Conservation (phyloP, 2,888 invertebrate species). For the Mimas tiliae region DNA sequence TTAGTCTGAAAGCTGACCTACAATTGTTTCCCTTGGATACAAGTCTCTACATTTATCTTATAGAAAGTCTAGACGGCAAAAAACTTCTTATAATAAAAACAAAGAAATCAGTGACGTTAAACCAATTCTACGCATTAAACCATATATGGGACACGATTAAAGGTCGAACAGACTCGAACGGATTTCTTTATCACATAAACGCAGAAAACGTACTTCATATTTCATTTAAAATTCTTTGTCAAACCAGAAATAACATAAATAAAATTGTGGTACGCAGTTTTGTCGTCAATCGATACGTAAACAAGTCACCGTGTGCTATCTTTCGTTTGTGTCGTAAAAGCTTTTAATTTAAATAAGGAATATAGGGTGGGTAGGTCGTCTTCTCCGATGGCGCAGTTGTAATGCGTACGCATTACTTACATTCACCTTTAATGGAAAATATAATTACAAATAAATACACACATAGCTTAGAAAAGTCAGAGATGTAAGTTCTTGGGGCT, state of each 20-base stretch:
- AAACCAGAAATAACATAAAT: neutral
- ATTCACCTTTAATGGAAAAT: too few relatives aligned
- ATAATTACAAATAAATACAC: too few relatives aligned
- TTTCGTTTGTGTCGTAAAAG: neutral
- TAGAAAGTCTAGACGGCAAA: neutral
- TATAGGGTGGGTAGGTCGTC: too few relatives aligned
- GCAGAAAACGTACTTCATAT: neutral
- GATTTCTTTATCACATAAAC: constrained; percentile 12
- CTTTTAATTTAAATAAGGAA: neutral
- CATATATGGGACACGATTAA: constrained; percentile 2
- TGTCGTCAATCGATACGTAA: too few relatives aligned
- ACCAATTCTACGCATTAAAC: neutral
- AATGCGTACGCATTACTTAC: too few relatives aligned
- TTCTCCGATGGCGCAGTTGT: too few relatives aligned
- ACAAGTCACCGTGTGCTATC: neutral
- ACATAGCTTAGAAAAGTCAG: too few relatives aligned
- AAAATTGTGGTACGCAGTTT: too few relatives aligned
- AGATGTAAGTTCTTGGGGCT: too few relatives aligned
- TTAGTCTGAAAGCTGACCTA: too few relatives aligned
- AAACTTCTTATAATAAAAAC: neutral
- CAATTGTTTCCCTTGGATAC: neutral
- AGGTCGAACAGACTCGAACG: neutral
- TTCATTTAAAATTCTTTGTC: neutral
- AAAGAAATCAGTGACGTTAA: constrained; percentile 1
- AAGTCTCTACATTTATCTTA: neutral